Percentiles rank a stretch among this genome's conserved stretches.
Evolutionary conservation across 2,888 invertebrate species (phyloP).

Genomic region (Adelphocoris suturalis): DNA sequence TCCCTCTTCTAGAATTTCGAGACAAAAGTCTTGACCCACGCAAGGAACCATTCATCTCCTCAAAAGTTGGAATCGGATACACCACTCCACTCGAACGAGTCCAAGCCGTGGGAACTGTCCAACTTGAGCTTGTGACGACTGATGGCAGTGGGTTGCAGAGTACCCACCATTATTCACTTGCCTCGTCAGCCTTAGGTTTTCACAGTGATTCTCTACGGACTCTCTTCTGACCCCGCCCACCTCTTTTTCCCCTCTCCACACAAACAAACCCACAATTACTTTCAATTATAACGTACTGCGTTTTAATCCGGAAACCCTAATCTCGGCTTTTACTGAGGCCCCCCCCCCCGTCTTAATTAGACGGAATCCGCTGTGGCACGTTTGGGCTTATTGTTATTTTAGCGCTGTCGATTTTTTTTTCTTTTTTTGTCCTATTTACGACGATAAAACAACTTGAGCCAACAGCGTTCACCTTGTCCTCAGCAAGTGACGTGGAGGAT

Average conservation of each 20-base stretch:
- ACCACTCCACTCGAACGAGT: background rate
- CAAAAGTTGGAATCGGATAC: background rate
- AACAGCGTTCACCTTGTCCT: background rate
- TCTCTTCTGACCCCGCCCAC: conserved; percentile 5
- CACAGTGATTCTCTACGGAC: conserved; percentile 33
- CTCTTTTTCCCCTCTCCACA: background rate
- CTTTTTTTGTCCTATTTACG: background rate
- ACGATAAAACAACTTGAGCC: background rate
- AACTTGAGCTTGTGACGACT: conserved; percentile 2
- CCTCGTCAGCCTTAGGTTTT: background rate
- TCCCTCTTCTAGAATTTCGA: too few species aligned
- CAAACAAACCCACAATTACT: conserved; percentile 49
- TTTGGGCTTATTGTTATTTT: conserved; percentile 26
- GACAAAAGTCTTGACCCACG: background rate
- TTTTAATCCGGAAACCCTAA: conserved; percentile 54
- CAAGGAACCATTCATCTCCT: background rate
- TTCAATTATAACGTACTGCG: conserved; percentile 30
- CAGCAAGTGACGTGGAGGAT: background rate
- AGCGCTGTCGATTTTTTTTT: background rate
- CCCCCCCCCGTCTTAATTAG: background rate
- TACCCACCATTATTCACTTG: conserved; percentile 36
- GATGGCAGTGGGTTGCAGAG: background rate
- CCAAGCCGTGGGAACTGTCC: background rate
- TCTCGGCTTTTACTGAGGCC: conserved; percentile 12
- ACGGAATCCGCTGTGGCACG: background rate